Percentiles rank a stretch among this genome's conserved stretches.
These are phyloP conservation scores for Arnoldichthys spilopterus DNA, from an alignment of 2,797 vertebrate species.

Conservation along the genomic window DNA sequence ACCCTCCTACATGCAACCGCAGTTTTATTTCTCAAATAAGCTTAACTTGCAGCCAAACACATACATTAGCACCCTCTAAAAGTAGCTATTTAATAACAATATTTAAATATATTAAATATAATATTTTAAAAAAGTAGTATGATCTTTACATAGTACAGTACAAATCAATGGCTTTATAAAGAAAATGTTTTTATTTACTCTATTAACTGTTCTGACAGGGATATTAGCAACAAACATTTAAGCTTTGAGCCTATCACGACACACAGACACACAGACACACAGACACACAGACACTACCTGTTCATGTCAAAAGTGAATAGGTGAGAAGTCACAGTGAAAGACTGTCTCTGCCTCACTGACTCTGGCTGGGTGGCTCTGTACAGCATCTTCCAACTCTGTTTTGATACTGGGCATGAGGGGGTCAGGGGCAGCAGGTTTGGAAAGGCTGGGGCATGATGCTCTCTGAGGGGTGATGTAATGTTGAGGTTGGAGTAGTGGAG, in stretches of 20 bases:
- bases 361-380: constrained; percentile 50
- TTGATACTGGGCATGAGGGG: constrained; percentile 55
- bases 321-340: constrained; percentile 81
- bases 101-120: too few species aligned
- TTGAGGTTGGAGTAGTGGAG: constrained; percentile 59
- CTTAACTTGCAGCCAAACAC: background rate
- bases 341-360: constrained; percentile 74
- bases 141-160: background rate
- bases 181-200: too few species aligned
- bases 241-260: background rate
- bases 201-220: background rate
- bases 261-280: background rate
- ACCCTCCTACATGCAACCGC: constrained; percentile 10
- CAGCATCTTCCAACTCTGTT: constrained; percentile 51
- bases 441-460: constrained; percentile 39
- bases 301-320: constrained; percentile 75
- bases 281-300: constrained; percentile 14
- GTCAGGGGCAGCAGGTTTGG: constrained; percentile 48
- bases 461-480: constrained; percentile 64
- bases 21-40: background rate
- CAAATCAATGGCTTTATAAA: background rate
- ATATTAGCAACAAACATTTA: background rate
- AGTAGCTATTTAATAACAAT: background rate
- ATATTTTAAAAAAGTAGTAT: background rate
- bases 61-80: background rate